These are phyloP conservation scores for Yponomeuta sedellus DNA, from an alignment of 2,888 invertebrate genomes.

Conservation along the genomic window DNA sequence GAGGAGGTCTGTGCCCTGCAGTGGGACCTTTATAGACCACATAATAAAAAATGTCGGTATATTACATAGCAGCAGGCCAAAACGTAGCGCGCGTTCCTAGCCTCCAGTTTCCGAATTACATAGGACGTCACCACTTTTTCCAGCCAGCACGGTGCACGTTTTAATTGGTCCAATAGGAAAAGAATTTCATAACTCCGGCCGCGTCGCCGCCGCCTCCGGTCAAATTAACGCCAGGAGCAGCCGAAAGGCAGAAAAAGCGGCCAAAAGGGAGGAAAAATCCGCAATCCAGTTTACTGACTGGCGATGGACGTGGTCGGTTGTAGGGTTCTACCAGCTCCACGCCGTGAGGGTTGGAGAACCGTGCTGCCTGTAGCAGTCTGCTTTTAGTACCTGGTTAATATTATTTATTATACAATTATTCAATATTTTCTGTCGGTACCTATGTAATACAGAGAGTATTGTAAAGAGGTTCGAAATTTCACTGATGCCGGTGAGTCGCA, in stretches of 20 bases:
- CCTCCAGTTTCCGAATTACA: no score
- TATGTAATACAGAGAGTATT: no score
- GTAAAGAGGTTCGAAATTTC: no score
- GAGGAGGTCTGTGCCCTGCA: no score
- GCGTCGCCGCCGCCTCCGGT: neutral
- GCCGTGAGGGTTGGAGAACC: neutral
- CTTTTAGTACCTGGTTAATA: neutral
- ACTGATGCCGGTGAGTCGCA: no score
- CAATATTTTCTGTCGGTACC: no score
- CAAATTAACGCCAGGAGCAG: slow-evolving; percentile 10
- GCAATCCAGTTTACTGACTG: slow-evolving; percentile 46
- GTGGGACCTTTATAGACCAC: no score
- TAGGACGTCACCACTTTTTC: neutral
- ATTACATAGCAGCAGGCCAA: no score
- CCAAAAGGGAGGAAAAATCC: slow-evolving; percentile 16
- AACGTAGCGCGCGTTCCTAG: no score
- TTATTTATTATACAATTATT: no score
- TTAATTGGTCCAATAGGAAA: slow-evolving; percentile 12
- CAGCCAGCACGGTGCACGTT: neutral
- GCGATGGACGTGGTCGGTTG: slow-evolving; percentile 30
- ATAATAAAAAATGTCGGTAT: no score
- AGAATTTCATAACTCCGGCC: slow-evolving; percentile 6
- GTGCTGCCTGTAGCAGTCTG: neutral
- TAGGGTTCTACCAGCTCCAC: neutral
- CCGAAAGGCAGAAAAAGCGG: neutral